Base-by-base conservation (phyloP, 2,888 invertebrate genomes). In the Athrips mouffetella region DNA sequence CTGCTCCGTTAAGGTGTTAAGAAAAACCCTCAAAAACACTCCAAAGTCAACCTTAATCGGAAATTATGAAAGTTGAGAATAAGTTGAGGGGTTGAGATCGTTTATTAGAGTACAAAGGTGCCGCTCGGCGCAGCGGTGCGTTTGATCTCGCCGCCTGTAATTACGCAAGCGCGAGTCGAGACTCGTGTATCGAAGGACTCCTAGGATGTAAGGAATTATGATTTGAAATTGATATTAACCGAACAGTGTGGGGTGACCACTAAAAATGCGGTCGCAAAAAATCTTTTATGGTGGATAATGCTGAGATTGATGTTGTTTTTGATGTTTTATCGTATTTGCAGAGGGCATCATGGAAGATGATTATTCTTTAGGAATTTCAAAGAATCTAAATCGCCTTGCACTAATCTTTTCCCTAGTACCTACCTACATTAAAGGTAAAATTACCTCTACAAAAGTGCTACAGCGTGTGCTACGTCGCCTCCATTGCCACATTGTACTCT, bases 101-200 rank as follows among this genome's bases (percentile, higher is more conserved):
- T 87, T 87, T 86, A 85, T 85, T 81, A 78, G 76, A 80, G 69
- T 78, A 79, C 87, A 87, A 87, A 88, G 82, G 74, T 63, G 74
- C 87, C 87, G 87, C 81, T 62, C 62, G 59, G 59, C 62, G 63
- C 62, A 78, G 73, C 85, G 85, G 85, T 63, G 53, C 76, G 77
- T 88, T 88, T 88, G 86, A 85, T 72, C 76, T 63, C 65, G 72
- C 73, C 72, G 77, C 56, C 78, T 67, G 77, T 85, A 86, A 86
- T 86, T 86, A 86, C 80, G 73, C 78, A 80, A 82, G 77, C 65
- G 59, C 58, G 21, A 6, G 3, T 10, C 21, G 37, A 63, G 59
- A 65, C 72, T 60, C 50, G 61, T 60, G 66, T 64, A 64, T 59
- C 61, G 65, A 73, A 41, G 72, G 68, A 70, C 66, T 70, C 70